A percentile compares a stretch with the other conserved stretches of the same genome.
phyloP scores from a whole-genome alignment of 2,888 invertebrate genomes.

The Tipula helvola region DNA sequence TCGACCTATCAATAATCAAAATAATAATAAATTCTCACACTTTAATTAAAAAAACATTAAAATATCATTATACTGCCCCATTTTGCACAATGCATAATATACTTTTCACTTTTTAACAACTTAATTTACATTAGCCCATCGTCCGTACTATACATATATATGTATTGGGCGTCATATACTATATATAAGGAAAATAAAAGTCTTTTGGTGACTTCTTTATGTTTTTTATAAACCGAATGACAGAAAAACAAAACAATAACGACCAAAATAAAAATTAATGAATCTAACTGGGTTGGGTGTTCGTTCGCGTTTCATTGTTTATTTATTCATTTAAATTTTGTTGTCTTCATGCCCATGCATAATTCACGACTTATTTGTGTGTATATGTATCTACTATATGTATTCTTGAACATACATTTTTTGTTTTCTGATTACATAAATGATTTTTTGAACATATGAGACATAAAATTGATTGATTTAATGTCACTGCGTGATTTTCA shows the following conservation, averaged over 20 bases:
- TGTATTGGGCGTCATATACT: neutral
- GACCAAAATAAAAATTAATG: neutral
- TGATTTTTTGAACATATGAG: neutral
- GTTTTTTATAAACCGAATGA: neutral
- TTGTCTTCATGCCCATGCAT: neutral
- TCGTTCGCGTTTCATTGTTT: neutral
- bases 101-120: neutral
- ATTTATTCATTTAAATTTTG: neutral
- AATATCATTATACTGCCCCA: neutral
- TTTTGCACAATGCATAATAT: neutral
- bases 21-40: neutral
- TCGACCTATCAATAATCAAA: neutral
- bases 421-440: neutral
- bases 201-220: neutral
- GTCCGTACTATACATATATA: neutral
- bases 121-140: neutral
- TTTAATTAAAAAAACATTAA: neutral
- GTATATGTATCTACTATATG: neutral
- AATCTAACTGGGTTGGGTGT: neutral
- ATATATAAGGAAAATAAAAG: neutral
- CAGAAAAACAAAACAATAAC: neutral
- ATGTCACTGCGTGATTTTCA: neutral
- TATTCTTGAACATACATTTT: neutral
- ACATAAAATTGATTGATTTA: neutral
- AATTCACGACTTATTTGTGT: neutral